Percentiles rank a stretch among this genome's conserved stretches.
Conservation (phyloP, 2,113 vertebrate genomes). For the Plecotus auritus region DNA sequence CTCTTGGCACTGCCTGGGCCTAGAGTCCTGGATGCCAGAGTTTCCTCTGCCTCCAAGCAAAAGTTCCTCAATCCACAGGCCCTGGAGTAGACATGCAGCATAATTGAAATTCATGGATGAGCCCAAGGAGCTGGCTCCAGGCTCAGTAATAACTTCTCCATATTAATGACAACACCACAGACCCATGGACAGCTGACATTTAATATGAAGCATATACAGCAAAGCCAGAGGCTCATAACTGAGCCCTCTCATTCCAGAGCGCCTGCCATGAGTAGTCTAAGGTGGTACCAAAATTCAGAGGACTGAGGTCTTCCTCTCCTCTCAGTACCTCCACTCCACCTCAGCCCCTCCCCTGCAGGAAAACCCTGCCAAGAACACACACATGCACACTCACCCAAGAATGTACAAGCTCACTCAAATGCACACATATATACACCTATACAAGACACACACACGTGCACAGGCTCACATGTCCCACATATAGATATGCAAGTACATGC, state of each 20-base stretch:
- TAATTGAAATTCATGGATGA: conserved; percentile 66
- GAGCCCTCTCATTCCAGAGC: background rate
- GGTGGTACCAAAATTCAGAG: background rate
- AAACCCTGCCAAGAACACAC: background rate
- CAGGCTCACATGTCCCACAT: background rate
- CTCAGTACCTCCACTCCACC: background rate
- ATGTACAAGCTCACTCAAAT: background rate
- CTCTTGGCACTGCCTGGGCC: background rate
- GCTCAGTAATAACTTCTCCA: conserved; percentile 50
- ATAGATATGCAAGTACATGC: background rate
- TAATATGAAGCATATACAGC: conserved; percentile 45
- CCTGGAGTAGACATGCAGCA: background rate
- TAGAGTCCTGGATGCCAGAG: background rate
- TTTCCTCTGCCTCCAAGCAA: background rate
- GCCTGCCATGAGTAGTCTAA: background rate
- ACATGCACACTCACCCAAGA: background rate
- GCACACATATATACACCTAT: background rate
- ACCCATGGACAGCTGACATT: conserved; percentile 61
- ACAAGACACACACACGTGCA: background rate
- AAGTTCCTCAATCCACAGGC: background rate
- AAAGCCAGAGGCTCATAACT: background rate
- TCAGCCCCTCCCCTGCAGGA: background rate
- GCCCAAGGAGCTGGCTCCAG: background rate
- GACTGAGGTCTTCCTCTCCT: background rate
- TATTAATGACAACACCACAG: conserved; percentile 62